Evolutionary conservation across 2,113 vertebrate genomes (phyloP), one percentile per base, ranked within the genome.

Genomic region (Calidris pygmaea): DNA sequence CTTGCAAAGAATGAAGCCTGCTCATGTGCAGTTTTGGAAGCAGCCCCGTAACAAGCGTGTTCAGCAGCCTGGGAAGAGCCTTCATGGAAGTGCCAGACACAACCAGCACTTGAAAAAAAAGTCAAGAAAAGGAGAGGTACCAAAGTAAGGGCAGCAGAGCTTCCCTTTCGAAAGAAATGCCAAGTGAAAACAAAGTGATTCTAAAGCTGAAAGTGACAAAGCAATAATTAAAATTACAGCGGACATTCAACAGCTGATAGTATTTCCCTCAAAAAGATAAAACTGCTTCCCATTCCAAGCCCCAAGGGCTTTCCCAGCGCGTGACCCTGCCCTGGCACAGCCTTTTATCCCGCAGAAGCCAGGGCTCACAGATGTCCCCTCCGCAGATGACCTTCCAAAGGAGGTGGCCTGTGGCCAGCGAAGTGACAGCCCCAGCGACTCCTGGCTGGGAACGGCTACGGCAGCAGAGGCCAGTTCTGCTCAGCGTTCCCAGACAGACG

Each of bases 361-460:
- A 22, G 24, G 66, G 78, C 47, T 62, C 59, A 50, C 24, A 50
- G 48, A 59, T 30, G 45, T 34, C n/a, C 0, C 19, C 4, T 17
- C 3, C 10, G 50, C 29, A 17, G 27, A 4, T 18, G 6, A 39
- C 43, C 39, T 68, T 50, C 43, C 41, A 43, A 37, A 10, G 4
- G 1, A 14, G 30, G 26, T 3, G 32, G 67, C 41, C 73, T 23
- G 2, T 0, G 7, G 43, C 24, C 41, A 39, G 53, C 3, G 0
- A 10, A n/a, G 52, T 0, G 29, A n/a, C 24, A 62, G 7, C 26
- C 34, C 58, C 9, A 5, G 34, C 2, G 24, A 27, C 63, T 32
- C 23, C 17, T 2, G 0, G 1, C 41, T 1, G 5, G 48, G 14
- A 35, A 65, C 5, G 39, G 67, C n/a, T 21, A 12, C 12, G 22